These are phyloP conservation scores for Hafferia zeledoni DNA, from an alignment of 2,797 vertebrate species.

Conservation along the genomic window DNA sequence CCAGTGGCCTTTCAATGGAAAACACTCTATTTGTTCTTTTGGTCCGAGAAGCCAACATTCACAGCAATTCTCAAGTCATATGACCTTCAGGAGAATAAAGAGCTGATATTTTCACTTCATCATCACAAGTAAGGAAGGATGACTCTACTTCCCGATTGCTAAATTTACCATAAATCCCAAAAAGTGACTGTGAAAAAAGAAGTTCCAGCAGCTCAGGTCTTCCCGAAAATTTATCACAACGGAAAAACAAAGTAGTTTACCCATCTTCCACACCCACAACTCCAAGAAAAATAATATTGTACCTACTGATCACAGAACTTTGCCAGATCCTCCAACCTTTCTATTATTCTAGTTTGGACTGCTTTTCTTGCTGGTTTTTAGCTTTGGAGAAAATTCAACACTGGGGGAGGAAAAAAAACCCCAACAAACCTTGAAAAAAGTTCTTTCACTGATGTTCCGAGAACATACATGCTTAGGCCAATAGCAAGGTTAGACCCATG, in stretches of 20 bases:
- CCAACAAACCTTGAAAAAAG: not conserved
- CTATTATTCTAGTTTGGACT: not conserved
- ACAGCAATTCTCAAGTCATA: conserved; percentile 21
- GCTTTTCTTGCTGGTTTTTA: not conserved
- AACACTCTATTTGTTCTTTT: conserved; percentile 24
- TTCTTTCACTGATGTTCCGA: not conserved
- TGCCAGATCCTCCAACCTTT: not conserved
- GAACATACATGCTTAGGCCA: not conserved
- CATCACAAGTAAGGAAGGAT: conserved; percentile 46
- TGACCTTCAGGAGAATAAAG: conserved; percentile 19
- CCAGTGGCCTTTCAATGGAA: not conserved
- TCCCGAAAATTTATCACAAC: conserved; percentile 16
- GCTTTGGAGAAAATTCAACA: not conserved
- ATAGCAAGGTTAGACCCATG: not conserved
- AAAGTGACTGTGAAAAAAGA: conserved; percentile 9
- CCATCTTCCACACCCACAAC: not conserved
- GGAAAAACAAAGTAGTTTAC: conserved; percentile 37
- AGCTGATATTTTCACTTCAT: conserved; percentile 58
- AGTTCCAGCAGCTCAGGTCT: conserved; percentile 12
- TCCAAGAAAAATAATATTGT: conserved; percentile 41
- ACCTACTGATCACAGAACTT: not conserved
- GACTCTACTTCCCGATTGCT: conserved; percentile 44
- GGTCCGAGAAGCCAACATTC: conserved; percentile 1
- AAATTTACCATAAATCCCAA: conserved; percentile 31
- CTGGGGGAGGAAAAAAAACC: not conserved